Conservation (phyloP, 2,797 vertebrate genomes). For the Hippoglossus hippoglossus region DNA sequence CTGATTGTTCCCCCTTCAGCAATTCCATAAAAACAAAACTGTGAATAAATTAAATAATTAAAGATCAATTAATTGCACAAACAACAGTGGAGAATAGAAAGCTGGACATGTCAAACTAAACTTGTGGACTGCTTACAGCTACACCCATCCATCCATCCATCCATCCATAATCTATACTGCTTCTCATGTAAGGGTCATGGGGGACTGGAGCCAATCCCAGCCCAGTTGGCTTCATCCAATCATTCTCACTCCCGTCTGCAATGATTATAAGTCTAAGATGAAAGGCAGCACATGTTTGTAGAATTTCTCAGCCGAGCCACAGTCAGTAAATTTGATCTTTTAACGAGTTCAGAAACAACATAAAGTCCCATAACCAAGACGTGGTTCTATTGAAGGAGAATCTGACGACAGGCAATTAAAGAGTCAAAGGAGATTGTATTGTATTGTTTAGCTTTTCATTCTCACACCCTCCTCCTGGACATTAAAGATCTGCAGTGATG, state of each 20-base stretch:
- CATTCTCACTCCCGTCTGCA: constrained; percentile 4
- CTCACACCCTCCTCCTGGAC: neutral
- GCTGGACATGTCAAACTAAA: too few species aligned
- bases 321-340: neutral
- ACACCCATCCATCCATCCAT: too few species aligned
- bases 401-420: neutral
- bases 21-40: too few species aligned
- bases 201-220: too few species aligned
- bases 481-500: neutral
- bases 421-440: neutral
- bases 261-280: neutral
- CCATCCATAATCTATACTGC: too few species aligned
- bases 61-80: too few species aligned
- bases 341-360: neutral
- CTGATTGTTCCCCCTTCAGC: too few species aligned
- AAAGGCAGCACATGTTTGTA: neutral
- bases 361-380: neutral
- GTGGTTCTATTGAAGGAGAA: neutral
- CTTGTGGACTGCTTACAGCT: too few species aligned
- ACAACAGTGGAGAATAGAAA: too few species aligned
- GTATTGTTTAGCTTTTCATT: neutral
- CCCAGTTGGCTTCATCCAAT: too few species aligned
- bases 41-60: too few species aligned
- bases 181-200: too few species aligned
- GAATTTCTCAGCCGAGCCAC: neutral